Percentiles rank a stretch among this genome's conserved stretches.
phyloP scores from a whole-genome alignment of 2,888 invertebrate species.

The Drosophila longiperda region DNA sequence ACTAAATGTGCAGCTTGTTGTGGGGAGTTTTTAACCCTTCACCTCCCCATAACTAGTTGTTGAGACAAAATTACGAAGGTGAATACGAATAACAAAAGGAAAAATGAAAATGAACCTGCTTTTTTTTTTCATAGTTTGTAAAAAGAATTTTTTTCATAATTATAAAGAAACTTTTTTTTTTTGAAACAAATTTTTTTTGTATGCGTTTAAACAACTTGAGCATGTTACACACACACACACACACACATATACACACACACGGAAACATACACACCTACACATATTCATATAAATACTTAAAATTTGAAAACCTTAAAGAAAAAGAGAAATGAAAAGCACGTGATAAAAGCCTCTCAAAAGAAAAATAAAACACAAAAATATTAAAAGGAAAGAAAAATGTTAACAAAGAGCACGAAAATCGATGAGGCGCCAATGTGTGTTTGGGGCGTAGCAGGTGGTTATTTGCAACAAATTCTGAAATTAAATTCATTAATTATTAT shows the following conservation, averaged over 20 bases:
- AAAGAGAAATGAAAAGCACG: conserved; percentile 34
- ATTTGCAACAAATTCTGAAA: neutral
- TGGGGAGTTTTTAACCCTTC: conserved; percentile 20
- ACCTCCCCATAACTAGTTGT: conserved; percentile 29
- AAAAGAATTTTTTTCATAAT: conserved; percentile 58
- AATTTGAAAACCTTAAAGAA: conserved; percentile 23
- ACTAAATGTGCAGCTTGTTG: conserved; percentile 37
- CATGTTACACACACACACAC: conserved; percentile 59
- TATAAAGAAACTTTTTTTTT: conserved; percentile 64
- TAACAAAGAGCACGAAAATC: conserved; percentile 17
- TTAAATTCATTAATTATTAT: neutral
- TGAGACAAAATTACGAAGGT: conserved; percentile 53
- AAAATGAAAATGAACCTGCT: conserved; percentile 13
- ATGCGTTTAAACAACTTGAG: conserved; percentile 66
- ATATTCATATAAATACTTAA: conserved; percentile 21
- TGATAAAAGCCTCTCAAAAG: conserved; percentile 48
- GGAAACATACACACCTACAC: conserved; percentile 12
- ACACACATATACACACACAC: conserved; percentile 8
- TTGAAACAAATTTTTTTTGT: conserved; percentile 52
- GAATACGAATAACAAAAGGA: conserved; percentile 6
- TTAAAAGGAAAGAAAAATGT: conserved; percentile 13
- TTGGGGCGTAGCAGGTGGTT: conserved; percentile 21
- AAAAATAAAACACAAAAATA: conserved; percentile 9
- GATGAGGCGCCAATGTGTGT: neutral
- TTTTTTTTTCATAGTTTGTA: conserved; percentile 58